Percentiles rank a stretch among this genome's conserved stretches.
These are phyloP conservation scores for Dicyrtomina minuta DNA, from an alignment of 2,888 invertebrate species.

Conservation along the genomic window DNA sequence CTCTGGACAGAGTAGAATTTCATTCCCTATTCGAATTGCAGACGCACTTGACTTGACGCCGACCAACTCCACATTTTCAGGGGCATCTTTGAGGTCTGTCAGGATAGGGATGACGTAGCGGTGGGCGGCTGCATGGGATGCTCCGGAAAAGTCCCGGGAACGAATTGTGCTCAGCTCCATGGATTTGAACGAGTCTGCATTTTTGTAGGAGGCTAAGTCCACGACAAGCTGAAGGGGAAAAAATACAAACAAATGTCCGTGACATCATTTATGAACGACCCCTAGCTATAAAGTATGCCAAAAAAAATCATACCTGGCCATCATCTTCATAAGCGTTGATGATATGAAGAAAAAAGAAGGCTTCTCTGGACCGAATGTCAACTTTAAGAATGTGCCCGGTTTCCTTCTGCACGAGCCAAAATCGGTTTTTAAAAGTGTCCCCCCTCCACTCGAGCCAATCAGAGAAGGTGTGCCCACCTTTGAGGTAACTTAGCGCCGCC, in stretches of 20 bases:
- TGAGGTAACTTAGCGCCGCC: constrained; percentile 56
- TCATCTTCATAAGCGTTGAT: constrained; percentile 60
- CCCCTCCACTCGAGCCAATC: constrained; percentile 58
- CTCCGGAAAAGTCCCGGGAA: constrained; percentile 17
- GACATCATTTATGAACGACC: background rate
- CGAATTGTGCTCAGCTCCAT: constrained; percentile 24
- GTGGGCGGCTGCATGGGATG: constrained; percentile 22
- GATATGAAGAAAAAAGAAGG: constrained; percentile 61
- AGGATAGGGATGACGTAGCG: constrained; percentile 35
- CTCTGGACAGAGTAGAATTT: constrained; percentile 52
- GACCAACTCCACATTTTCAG: constrained; percentile 56
- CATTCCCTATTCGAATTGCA: constrained; percentile 55
- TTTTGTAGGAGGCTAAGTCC: constrained; percentile 30
- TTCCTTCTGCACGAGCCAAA: constrained; percentile 57
- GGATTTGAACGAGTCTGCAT: constrained; percentile 23
- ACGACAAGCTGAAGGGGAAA: constrained; percentile 27
- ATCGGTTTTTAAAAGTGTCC: constrained; percentile 56
- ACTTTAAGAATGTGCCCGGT: constrained; percentile 56
- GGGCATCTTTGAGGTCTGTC: constrained; percentile 45
- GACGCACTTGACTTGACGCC: constrained; percentile 56
- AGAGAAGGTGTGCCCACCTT: constrained; percentile 56
- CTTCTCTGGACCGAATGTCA: constrained; percentile 56
- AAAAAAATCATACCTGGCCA: constrained; percentile 47
- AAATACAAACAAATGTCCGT: background rate
- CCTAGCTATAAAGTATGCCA: background rate